phyloP scores from a whole-genome alignment of 2,113 vertebrate genomes.

The Nipponia nippon region DNA sequence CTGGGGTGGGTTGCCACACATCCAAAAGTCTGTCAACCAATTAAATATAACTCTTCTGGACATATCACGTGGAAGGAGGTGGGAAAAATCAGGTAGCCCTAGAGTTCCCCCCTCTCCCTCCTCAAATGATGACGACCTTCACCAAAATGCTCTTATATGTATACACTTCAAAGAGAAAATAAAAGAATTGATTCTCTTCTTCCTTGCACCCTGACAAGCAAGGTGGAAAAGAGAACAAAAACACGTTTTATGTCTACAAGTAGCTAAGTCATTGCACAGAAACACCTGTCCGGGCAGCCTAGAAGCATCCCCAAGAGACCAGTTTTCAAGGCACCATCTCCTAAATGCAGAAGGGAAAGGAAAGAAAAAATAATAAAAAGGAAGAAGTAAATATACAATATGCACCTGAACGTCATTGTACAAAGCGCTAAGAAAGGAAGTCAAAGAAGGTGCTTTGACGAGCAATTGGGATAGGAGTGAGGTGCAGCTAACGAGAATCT shows the following conservation, averaged over 20 bases:
- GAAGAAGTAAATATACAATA: background rate
- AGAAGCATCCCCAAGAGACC: background rate
- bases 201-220: background rate
- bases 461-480: background rate
- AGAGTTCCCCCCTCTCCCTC: rapidly evolving
- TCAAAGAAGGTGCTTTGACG: background rate
- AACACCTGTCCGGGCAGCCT: background rate
- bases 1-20: background rate
- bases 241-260: background rate
- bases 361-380: background rate
- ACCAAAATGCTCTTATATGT: background rate
- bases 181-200: background rate
- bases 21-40: background rate
- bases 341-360: background rate
- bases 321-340: background rate
- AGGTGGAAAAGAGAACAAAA: background rate
- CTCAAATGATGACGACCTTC: background rate
- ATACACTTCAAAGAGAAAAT: background rate
- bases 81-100: background rate
- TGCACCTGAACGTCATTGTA: rapidly evolving
- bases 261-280: rapidly evolving
- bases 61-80: background rate
- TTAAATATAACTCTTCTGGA: background rate
- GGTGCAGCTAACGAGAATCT: background rate
- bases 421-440: background rate